These are phyloP conservation scores for Deilephila porcellus DNA, from an alignment of 2,888 invertebrate genomes.

Conservation along the genomic window DNA sequence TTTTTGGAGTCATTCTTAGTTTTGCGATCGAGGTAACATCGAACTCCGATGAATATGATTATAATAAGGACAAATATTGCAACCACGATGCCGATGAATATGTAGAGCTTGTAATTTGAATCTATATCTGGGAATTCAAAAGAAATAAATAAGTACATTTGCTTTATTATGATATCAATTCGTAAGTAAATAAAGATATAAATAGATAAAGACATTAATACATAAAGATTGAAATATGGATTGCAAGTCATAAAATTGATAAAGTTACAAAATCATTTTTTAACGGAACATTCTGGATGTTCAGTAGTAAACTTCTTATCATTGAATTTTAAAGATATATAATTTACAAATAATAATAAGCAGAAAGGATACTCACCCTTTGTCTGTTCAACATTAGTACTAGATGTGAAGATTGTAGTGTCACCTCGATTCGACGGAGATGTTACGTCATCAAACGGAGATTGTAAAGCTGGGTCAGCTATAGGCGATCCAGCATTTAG, in stretches of 20 bases:
- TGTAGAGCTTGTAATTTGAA: constrained; percentile 47
- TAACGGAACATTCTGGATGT: too few species aligned
- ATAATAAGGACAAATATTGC: constrained; percentile 53
- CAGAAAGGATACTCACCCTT: constrained; percentile 29
- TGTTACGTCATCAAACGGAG: constrained; percentile 41
- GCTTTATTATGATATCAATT: background rate
- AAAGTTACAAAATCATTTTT: too few species aligned
- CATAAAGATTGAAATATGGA: background rate
- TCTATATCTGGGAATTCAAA: constrained; percentile 52
- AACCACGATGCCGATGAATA: constrained; percentile 60
- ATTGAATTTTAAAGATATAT: background rate
- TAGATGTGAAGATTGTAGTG: constrained; percentile 36
- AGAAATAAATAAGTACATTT: background rate
- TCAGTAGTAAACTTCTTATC: too few species aligned
- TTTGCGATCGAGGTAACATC: constrained; percentile 61
- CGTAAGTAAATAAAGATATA: background rate
- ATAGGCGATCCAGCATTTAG: constrained; percentile 51
- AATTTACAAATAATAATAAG: background rate
- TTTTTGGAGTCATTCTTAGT: constrained; percentile 65
- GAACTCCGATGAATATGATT: constrained; percentile 52
- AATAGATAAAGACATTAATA: background rate
- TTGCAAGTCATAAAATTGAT: too few species aligned
- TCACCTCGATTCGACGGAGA: constrained; percentile 30
- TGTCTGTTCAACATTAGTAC: constrained; percentile 33
- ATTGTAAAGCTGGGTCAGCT: constrained; percentile 58